A percentile compares a stretch with the other conserved stretches of the same genome.
Evolutionary conservation across 2,113 vertebrate species (phyloP).

Genomic region (Pelecanus crispus): DNA sequence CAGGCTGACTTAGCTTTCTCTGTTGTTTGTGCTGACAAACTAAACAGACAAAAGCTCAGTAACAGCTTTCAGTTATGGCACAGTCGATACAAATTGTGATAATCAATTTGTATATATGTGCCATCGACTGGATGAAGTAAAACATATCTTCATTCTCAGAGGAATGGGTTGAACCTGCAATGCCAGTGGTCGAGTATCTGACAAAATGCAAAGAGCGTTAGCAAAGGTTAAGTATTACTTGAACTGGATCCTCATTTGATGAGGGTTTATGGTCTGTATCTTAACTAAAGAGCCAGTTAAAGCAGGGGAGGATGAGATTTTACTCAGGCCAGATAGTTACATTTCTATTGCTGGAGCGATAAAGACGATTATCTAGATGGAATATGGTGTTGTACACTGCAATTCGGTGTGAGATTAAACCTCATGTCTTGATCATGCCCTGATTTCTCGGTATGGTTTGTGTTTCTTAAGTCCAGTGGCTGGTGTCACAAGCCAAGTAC

Average conservation of each 20-base stretch:
- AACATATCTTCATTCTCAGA: neutral
- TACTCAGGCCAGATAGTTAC: neutral
- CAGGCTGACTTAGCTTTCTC: neutral
- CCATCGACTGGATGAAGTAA: neutral
- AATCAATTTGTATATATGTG: neutral
- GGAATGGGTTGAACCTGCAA: neutral
- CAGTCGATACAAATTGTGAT: neutral
- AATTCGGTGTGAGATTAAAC: neutral
- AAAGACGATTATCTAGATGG: neutral
- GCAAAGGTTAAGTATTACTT: neutral
- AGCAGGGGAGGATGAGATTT: neutral
- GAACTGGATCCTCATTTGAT: neutral
- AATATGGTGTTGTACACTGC: neutral
- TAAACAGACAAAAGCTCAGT: accelerated
- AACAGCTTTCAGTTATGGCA: neutral
- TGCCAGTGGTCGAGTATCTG: neutral
- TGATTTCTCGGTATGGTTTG: neutral
- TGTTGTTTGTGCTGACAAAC: too few species aligned
- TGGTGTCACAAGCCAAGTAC: too few species aligned
- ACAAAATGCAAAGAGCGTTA: neutral
- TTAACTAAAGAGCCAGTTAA: neutral
- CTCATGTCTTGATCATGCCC: neutral
- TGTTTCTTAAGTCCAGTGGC: neutral
- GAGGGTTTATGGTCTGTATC: neutral
- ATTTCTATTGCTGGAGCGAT: neutral